Evolutionary conservation across 2,888 invertebrate species (phyloP).

Genomic region (Lycaena phlaeas): DNA sequence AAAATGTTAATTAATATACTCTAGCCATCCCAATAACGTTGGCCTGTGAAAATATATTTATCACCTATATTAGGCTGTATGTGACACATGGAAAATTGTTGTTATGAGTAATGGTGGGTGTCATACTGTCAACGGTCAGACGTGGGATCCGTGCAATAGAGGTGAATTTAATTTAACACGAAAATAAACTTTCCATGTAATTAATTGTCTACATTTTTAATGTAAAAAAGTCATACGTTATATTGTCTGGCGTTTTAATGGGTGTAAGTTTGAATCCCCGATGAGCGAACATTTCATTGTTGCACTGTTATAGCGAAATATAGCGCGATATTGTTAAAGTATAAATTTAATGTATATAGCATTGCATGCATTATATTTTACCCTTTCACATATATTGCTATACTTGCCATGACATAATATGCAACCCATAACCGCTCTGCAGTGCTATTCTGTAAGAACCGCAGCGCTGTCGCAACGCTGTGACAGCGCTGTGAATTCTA

Average conservation of each 20-base stretch:
- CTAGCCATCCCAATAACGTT: slow-evolving; percentile 4
- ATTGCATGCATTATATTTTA: too few relatives aligned
- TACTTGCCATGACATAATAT: too few relatives aligned
- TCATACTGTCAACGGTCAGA: slow-evolving; percentile 38
- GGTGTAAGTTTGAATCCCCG: background rate
- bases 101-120: slow-evolving; percentile 51
- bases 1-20: background rate
- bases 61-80: slow-evolving; percentile 39
- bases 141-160: slow-evolving; percentile 11
- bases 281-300: background rate
- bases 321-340: too few relatives aligned
- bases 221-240: background rate
- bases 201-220: background rate
- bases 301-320: too few relatives aligned
- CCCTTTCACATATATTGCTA: too few relatives aligned
- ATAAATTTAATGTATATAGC: too few relatives aligned
- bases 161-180: slow-evolving; percentile 10
- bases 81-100: slow-evolving; percentile 59
- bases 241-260: background rate
- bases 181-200: background rate
- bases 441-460: too few relatives aligned
- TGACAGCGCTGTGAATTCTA: too few relatives aligned
- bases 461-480: too few relatives aligned
- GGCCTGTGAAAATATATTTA: slow-evolving; percentile 26
- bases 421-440: too few relatives aligned